Evolutionary conservation across 2,888 invertebrate genomes (phyloP).

Genomic region (Gari tellinella): DNA sequence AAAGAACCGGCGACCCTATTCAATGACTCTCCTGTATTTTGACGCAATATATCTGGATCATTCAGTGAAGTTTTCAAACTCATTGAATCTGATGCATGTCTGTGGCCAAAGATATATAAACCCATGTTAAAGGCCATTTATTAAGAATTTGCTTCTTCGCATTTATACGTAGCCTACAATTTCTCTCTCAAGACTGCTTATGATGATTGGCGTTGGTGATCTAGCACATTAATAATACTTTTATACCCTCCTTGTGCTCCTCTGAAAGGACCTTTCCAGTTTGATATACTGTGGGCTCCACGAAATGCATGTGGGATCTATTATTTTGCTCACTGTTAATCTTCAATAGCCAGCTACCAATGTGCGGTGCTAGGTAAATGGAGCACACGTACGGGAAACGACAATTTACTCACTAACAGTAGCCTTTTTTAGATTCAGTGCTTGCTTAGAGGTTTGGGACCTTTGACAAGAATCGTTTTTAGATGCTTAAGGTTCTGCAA

Average conservation of each 20-base stretch:
- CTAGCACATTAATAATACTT: neutral
- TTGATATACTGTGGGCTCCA: neutral
- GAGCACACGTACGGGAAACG: neutral
- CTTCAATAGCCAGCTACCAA: neutral
- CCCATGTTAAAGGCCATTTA: constrained; percentile 12
- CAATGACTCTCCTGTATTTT: constrained; percentile 7
- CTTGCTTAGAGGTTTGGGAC: neutral
- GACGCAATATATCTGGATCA: neutral
- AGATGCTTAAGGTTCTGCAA: too few species aligned
- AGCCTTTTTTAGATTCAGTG: neutral
- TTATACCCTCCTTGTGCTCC: neutral
- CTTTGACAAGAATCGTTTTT: neutral
- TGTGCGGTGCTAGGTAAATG: neutral
- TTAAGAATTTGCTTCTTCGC: neutral
- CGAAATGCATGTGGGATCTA: neutral
- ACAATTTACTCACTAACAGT: constrained; percentile 1
- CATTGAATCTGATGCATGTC: neutral
- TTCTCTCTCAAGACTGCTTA: neutral
- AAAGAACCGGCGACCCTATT: constrained; percentile 32
- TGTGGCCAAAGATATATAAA: constrained; percentile 14
- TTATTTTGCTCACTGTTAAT: neutral
- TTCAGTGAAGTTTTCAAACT: constrained; percentile 10
- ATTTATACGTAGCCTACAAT: neutral
- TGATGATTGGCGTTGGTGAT: constrained; percentile 11
- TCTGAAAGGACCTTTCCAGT: neutral